These are phyloP conservation scores for Cataglyphis rosenhaueri DNA, from an alignment of 2,888 invertebrate genomes.

Conservation along the genomic window DNA sequence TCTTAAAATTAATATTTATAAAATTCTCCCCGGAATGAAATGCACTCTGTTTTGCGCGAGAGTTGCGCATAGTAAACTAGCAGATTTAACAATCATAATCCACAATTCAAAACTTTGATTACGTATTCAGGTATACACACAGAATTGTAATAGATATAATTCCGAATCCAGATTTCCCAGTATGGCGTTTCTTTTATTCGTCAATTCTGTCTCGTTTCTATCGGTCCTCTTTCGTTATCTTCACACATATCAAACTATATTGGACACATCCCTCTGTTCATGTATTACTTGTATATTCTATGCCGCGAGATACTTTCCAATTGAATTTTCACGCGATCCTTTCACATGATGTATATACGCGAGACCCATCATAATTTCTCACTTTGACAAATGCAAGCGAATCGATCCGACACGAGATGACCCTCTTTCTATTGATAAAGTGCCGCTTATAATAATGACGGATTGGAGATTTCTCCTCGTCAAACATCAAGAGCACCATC, in stretches of 20 bases:
- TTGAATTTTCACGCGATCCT: constrained; percentile 64
- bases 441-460: constrained; percentile 63
- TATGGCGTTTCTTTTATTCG: constrained; percentile 23
- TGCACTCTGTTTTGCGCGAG: neutral
- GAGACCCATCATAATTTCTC: constrained; percentile 65
- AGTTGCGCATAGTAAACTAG: neutral
- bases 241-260: neutral
- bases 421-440: constrained; percentile 63
- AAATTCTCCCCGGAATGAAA: neutral
- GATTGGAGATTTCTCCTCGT: constrained; percentile 54
- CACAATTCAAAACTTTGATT: constrained; percentile 6
- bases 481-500: constrained; percentile 54
- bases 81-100: neutral
- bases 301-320: constrained; percentile 53
- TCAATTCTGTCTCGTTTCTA: neutral
- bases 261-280: constrained; percentile 7
- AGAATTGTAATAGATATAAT: neutral
- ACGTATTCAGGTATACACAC: neutral
- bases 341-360: constrained; percentile 45
- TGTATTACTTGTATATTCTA: constrained; percentile 36
- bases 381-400: constrained; percentile 56
- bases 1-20: neutral
- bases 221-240: constrained; percentile 1
- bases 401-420: constrained; percentile 63
- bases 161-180: neutral